phyloP scores from a whole-genome alignment of 2,797 vertebrate genomes.

The Oreonectes daqikongensis region DNA sequence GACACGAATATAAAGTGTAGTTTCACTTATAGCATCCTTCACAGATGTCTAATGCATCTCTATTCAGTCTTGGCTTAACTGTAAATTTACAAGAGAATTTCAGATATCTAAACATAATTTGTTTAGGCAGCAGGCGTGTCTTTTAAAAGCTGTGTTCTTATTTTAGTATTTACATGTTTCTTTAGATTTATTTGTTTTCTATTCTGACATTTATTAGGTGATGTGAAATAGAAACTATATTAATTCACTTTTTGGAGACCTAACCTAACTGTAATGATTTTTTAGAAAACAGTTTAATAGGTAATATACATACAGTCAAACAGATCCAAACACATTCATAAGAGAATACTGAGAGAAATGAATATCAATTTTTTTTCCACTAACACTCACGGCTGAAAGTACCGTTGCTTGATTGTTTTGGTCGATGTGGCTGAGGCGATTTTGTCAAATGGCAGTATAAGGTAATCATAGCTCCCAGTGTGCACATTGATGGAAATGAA shows the following conservation, averaged over 20 bases:
- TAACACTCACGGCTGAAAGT: constrained; percentile 10
- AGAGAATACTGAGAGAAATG: background rate
- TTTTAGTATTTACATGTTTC: background rate
- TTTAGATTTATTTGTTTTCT: background rate
- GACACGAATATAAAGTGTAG: too few relatives aligned
- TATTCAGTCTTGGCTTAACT: too few relatives aligned
- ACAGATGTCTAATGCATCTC: too few relatives aligned
- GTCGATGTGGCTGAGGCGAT: constrained; percentile 22
- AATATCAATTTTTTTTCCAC: constrained; percentile 4
- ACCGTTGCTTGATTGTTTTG: constrained; percentile 37
- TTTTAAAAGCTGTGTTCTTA: background rate
- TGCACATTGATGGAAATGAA: constrained; percentile 17
- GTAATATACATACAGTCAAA: background rate
- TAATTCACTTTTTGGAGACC: background rate
- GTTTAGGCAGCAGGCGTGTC: background rate
- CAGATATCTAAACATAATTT: background rate
- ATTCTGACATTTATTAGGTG: constrained; percentile 2
- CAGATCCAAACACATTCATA: constrained; percentile 11
- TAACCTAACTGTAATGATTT: too few relatives aligned
- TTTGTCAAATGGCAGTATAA: constrained; percentile 37
- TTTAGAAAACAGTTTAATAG: too few relatives aligned
- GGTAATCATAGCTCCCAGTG: constrained; percentile 20
- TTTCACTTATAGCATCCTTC: background rate
- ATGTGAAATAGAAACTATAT: constrained; percentile 2
- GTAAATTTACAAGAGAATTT: too few relatives aligned